These are phyloP conservation scores for Vollenhovia emeryi DNA, from an alignment of 1,140 invertebrate species.

Conservation along the genomic window DNA sequence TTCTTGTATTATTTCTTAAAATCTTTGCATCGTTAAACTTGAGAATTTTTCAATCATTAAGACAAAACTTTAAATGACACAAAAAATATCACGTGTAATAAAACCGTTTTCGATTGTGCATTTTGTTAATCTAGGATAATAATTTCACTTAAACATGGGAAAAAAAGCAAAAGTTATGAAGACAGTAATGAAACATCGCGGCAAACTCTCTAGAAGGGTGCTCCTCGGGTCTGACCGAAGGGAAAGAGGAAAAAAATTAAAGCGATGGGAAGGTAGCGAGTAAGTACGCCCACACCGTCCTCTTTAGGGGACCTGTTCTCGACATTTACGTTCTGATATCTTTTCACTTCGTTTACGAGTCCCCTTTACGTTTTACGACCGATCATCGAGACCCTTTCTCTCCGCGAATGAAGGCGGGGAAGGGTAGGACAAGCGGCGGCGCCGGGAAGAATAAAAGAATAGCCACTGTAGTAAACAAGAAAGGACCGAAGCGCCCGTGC, in stretches of 20 bases:
- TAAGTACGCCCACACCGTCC: conserved; percentile 77
- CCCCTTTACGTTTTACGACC: conserved; percentile 80
- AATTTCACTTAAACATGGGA: background rate
- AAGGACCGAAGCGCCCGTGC: background rate
- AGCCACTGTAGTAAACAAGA: conserved; percentile 42
- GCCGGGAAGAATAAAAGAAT: conserved; percentile 43
- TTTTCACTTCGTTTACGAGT: conserved; percentile 78
- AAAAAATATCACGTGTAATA: background rate
- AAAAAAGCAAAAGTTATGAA: background rate
- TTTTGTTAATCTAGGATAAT: conserved; percentile 3
- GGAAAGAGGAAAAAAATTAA: background rate
- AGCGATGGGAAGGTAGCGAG: conserved; percentile 55
- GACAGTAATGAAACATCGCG: conserved; percentile 11
- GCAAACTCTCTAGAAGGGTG: background rate
- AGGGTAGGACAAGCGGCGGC: conserved; percentile 5
- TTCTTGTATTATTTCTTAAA: background rate
- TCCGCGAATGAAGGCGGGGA: conserved; percentile 44
- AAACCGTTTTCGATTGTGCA: background rate
- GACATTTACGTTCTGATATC: conserved; percentile 75
- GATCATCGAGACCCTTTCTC: conserved; percentile 79
- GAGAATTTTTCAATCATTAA: background rate
- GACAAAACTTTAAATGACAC: background rate
- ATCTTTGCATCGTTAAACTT: background rate
- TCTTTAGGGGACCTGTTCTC: conserved; percentile 76
- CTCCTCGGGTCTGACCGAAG: background rate